phyloP scores from a whole-genome alignment of 1,140 invertebrate species.

The Drosophila varians region DNA sequence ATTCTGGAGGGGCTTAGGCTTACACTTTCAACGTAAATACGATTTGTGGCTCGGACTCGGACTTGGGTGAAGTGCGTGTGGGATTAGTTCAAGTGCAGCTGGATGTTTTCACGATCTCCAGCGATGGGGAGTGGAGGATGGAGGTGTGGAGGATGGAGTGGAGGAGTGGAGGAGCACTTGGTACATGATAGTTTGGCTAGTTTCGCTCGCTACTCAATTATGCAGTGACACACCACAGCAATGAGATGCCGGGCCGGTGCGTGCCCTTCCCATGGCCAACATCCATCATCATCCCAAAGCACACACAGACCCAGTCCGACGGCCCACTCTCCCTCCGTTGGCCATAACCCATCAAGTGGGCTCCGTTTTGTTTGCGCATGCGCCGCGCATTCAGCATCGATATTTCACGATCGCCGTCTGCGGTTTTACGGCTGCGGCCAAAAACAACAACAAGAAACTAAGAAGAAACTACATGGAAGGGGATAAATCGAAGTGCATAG shows the following conservation, averaged over 20 bases:
- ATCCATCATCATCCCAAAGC: constrained; percentile 39
- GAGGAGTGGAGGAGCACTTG: constrained; percentile 11
- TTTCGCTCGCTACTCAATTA: constrained; percentile 50
- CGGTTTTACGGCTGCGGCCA: constrained; percentile 12
- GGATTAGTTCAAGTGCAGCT: constrained; percentile 31
- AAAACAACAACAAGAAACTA: neutral
- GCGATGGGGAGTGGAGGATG: neutral
- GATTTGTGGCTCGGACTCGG: neutral
- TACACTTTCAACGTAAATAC: neutral
- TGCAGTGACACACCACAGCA: constrained; percentile 35
- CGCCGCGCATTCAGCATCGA: constrained; percentile 65
- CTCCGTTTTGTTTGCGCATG: constrained; percentile 73
- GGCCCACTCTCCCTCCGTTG: no score
- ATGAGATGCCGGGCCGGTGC: constrained; percentile 1
- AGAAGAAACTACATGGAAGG: neutral
- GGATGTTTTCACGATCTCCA: neutral
- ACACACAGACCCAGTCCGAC: neutral
- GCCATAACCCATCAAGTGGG: constrained; percentile 56
- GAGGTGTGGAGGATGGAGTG: neutral
- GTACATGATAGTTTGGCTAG: constrained; percentile 28
- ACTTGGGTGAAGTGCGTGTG: constrained; percentile 16
- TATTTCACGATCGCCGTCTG: constrained; percentile 54
- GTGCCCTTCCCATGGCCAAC: constrained; percentile 51
- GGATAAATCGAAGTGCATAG: no score
- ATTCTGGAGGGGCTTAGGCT: constrained; percentile 17